phyloP scores from a whole-genome alignment of 1,140 invertebrate genomes.

The Gyrodactylus salaris region DNA sequence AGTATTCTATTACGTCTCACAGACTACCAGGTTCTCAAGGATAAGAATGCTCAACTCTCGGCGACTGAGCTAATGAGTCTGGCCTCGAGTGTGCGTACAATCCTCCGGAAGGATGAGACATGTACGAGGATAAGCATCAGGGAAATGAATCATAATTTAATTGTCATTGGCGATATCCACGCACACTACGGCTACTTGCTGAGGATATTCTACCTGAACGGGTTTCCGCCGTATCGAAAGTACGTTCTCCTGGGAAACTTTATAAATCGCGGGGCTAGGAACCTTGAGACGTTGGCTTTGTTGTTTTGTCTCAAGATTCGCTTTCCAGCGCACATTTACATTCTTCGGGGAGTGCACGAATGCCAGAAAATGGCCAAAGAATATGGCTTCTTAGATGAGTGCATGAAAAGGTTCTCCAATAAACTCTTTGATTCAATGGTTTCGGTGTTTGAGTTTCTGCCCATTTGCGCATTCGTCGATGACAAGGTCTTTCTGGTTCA shows the following conservation, averaged over 20 bases:
- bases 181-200: constrained; percentile 99
- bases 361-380: constrained; percentile 30
- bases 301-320: constrained; percentile 21
- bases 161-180: constrained; percentile 91
- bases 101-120: not conserved
- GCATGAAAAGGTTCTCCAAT: not conserved
- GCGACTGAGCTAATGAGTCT: not conserved
- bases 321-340: constrained; percentile 31
- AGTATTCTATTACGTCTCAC: not conserved
- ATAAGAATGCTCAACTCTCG: constrained; percentile 1
- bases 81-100: not conserved
- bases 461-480: not conserved
- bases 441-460: not conserved
- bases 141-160: not conserved
- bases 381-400: constrained; percentile 22
- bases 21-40: constrained; percentile 4
- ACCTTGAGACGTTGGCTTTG: constrained; percentile 43
- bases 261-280: constrained; percentile 98
- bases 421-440: not conserved
- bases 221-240: constrained; percentile 77
- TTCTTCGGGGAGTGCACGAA: constrained; percentile 33
- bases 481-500: constrained; percentile 2
- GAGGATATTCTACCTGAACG: constrained; percentile 98
- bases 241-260: constrained; percentile 99
- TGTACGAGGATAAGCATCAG: not conserved